A percentile compares a stretch with the other conserved stretches of the same genome.
These are phyloP conservation scores for Callyntrura sp. DNA, from an alignment of 2,888 invertebrate species.

Conservation along the genomic window DNA sequence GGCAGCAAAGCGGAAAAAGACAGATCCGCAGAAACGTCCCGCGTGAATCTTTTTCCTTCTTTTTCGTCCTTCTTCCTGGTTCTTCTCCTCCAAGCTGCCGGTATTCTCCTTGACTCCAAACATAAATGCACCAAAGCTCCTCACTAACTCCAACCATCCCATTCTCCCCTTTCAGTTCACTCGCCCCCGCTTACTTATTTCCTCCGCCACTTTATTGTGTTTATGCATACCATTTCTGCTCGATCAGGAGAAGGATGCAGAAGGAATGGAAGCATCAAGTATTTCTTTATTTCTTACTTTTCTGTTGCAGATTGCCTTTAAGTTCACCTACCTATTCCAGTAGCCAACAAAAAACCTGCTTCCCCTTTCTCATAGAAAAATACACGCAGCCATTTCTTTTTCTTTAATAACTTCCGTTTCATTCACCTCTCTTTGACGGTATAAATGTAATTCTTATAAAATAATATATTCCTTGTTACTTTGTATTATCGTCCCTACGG, in stretches of 20 bases:
- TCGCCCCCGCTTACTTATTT: background rate
- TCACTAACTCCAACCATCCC: background rate
- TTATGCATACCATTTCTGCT: slow-evolving; percentile 46
- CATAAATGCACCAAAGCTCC: background rate
- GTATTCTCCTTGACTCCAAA: background rate
- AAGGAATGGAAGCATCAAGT: slow-evolving; percentile 47
- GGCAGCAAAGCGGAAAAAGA: slow-evolving; percentile 90
- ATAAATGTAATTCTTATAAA: too few relatives aligned
- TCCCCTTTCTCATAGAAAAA: too few relatives aligned
- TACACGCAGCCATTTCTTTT: too few relatives aligned
- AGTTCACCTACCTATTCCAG: too few relatives aligned
- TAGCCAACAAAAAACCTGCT: too few relatives aligned
- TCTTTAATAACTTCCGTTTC: too few relatives aligned
- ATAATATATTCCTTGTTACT: too few relatives aligned
- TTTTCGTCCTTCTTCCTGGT: background rate
- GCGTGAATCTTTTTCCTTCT: slow-evolving; percentile 58
- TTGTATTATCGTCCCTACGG: too few relatives aligned
- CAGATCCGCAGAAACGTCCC: slow-evolving; percentile 86
- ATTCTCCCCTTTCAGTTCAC: background rate
- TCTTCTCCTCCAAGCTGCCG: background rate
- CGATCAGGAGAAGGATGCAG: slow-evolving; percentile 50
- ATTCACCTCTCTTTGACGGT: too few relatives aligned
- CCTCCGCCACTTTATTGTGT: slow-evolving; percentile 19
- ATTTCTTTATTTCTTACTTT: slow-evolving; percentile 10
- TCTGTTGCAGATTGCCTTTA: background rate